A percentile compares a stretch with the other conserved stretches of the same genome.
phyloP scores from a whole-genome alignment of 2,888 invertebrate species.

The Timema podura region DNA sequence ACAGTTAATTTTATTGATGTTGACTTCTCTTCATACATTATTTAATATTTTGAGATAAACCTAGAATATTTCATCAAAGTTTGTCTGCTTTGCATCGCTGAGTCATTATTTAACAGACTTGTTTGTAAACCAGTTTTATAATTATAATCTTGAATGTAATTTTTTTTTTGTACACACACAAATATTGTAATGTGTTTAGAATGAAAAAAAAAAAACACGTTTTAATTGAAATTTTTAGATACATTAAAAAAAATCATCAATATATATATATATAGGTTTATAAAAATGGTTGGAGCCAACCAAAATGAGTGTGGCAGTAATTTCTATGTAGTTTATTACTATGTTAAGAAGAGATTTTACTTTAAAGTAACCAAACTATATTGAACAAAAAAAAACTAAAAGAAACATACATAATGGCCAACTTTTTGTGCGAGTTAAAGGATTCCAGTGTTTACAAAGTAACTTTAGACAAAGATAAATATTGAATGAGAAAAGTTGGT shows the following conservation, averaged over 20 bases:
- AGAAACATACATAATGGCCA: conserved; percentile 28
- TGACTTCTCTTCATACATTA: too few relatives aligned
- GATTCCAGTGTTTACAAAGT: too few relatives aligned
- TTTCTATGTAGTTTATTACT: conserved; percentile 24
- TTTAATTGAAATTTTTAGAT: background rate
- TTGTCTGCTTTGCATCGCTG: too few relatives aligned
- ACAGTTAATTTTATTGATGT: too few relatives aligned
- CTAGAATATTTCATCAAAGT: too few relatives aligned
- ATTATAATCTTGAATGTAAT: background rate
- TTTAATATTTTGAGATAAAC: too few relatives aligned
- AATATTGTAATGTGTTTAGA: conserved; percentile 1
- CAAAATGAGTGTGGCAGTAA: conserved; percentile 20
- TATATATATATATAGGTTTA: background rate
- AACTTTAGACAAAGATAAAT: conserved; percentile 28
- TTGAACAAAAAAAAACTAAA: conserved; percentile 13
- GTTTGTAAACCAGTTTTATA: too few relatives aligned
- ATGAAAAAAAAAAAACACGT: background rate
- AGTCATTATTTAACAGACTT: too few relatives aligned
- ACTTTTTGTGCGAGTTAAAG: conserved; percentile 25
- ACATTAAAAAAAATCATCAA: background rate
- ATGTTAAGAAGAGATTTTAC: conserved; percentile 17
- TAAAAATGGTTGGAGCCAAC: background rate
- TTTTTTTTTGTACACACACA: background rate
- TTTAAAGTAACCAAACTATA: conserved; percentile 5
- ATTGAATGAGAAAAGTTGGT: conserved; percentile 29